Base-by-base conservation (phyloP, 2,888 invertebrate genomes). In the Drosophila maculinotata region DNA sequence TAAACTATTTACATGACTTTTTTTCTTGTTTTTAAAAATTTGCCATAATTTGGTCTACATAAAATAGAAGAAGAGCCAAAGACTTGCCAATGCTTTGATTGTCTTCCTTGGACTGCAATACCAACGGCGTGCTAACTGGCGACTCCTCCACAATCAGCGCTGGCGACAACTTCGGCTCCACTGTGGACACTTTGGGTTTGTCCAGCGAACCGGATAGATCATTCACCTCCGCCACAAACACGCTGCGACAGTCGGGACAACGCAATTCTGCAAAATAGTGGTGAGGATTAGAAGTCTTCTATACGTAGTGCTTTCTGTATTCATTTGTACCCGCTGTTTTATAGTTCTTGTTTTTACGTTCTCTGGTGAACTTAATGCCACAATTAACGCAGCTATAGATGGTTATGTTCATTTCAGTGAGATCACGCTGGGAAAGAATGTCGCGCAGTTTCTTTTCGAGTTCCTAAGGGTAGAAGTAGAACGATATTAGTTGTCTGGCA, bases 331-430 rank as follows among this genome's bases (percentile, higher is more conserved):
- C 89, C 15, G 57, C 51, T 1, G 58, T 60, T 47, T 77, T 86
- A 9, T 79, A 78, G 10, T 69, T 69, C 31, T 83, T 88, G 7
- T 64, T 69, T 53, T 84, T 89, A 17, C 76, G 90, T 71, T 94
- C 93, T 59, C 92, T 92, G 1, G 93, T 93, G 88, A 95, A 95
- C 69, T 93, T 92, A 8, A 93, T 92, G 2, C 93, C 92, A 76
- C 95, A 95, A 85, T 94, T 94, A 85, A 95, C 93, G 83, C 95
- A 95, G 69, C 92, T 91, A 82, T 92, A 93, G 2, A 92, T 87
- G 23, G 89, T 91, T 76, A 93, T 92, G 62, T 92, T 93, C 89
- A 93, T 92, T 75, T 92, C 92, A 28, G 80, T 87, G 44, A 93
- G 91, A 48, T 93, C 91, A 31, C 93, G 91, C 41, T 91, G 88